Conservation (phyloP, 1,140 invertebrate species). For the Drosophila erecta region DNA sequence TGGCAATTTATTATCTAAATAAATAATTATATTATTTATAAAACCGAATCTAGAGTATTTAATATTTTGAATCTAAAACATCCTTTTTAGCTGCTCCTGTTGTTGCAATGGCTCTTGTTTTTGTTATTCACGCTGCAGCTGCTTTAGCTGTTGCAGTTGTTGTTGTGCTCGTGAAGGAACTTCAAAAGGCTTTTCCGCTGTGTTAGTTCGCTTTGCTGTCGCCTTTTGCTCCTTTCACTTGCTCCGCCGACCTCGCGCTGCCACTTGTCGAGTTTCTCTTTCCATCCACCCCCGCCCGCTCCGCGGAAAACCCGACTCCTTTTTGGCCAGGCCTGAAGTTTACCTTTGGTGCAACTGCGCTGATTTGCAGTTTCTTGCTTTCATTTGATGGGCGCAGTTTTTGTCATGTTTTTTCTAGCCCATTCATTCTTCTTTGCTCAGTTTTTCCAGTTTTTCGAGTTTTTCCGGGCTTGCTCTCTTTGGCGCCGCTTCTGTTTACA, state of each 20-base stretch:
- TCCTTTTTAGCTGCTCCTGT: background rate
- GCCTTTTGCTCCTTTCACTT: conserved; percentile 65
- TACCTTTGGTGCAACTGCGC: conserved; percentile 73
- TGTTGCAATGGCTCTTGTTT: conserved; percentile 11
- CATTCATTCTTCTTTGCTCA: conserved; percentile 44
- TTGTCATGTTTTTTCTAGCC: conserved; percentile 29
- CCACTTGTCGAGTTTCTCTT: conserved; percentile 52
- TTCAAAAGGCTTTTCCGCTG: conserved; percentile 74
- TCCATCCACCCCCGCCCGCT: background rate
- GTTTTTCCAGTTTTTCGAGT: conserved; percentile 9
- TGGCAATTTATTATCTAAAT: no score
- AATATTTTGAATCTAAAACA: conserved; percentile 1
- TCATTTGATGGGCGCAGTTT: conserved; percentile 64
- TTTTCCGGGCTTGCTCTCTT: conserved; percentile 21
- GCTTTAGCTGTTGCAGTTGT: conserved; percentile 32
- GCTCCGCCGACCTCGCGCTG: conserved; percentile 50
- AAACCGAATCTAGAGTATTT: conserved; percentile 6
- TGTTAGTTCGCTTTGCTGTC: conserved; percentile 64
- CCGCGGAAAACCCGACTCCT: background rate
- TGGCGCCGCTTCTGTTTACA: conserved; percentile 69
- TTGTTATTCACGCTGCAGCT: conserved; percentile 33
- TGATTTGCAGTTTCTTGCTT: conserved; percentile 76
- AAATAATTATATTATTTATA: no score
- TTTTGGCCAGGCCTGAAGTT: conserved; percentile 55
- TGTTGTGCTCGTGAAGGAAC: conserved; percentile 49